Conservation (phyloP, 2,888 invertebrate species). For the Brachypterus glaber region DNA sequence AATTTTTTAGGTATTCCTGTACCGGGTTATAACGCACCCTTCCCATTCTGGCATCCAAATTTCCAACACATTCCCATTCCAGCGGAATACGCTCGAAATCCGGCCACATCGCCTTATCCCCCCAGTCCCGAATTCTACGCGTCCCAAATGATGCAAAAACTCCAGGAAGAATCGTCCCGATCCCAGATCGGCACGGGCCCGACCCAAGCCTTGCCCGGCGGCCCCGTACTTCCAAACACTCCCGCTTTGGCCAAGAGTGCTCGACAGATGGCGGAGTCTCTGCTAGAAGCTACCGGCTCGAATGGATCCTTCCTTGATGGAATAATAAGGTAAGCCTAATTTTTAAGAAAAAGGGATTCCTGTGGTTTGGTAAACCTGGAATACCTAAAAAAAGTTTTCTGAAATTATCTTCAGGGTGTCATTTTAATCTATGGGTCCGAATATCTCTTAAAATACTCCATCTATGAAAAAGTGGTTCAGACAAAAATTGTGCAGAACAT, state of each 20-base stretch:
- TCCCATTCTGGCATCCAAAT: conserved; percentile 66
- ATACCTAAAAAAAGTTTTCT: too few species aligned
- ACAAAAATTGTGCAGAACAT: too few species aligned
- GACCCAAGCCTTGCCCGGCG: conserved; percentile 18
- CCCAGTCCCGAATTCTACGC: conserved; percentile 64
- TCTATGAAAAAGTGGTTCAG: too few species aligned
- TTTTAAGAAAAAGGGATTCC: neutral
- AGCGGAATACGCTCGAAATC: conserved; percentile 32
- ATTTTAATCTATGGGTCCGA: too few species aligned
- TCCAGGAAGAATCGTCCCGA: conserved; percentile 61
- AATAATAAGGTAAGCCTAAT: conserved; percentile 46
- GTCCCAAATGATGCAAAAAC: conserved; percentile 69
- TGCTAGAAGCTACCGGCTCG: conserved; percentile 55
- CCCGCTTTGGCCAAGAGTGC: conserved; percentile 40
- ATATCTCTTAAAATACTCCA: too few species aligned
- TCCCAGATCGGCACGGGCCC: conserved; percentile 27
- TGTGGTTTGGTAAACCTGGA: too few species aligned
- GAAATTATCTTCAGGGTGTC: too few species aligned
- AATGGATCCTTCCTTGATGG: conserved; percentile 76
- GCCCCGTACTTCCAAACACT: conserved; percentile 19
- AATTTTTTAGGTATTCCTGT: conserved; percentile 31
- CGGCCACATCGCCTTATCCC: conserved; percentile 38
- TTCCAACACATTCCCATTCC: conserved; percentile 47
- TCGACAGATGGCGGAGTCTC: conserved; percentile 53
- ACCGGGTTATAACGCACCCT: conserved; percentile 54